Evolutionary conservation across 2,113 vertebrate species (phyloP).

Genomic region (Thalassoma bifasciatum): DNA sequence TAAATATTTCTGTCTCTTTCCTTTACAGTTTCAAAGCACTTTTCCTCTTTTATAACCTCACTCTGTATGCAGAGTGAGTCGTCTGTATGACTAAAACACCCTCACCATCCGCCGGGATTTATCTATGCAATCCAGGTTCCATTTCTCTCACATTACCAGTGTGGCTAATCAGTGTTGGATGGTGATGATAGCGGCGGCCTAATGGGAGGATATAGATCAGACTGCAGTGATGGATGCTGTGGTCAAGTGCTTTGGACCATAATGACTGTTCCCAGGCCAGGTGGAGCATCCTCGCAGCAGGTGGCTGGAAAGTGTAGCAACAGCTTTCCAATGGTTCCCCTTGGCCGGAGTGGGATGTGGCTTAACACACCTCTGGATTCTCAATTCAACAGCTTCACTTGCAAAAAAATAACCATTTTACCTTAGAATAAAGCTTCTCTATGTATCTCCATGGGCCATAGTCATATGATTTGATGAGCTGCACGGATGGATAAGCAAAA

Average conservation of each 20-base stretch:
- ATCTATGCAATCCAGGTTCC: conserved; percentile 41
- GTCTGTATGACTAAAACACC: conserved; percentile 43
- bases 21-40: background rate
- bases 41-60: background rate
- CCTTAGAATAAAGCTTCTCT: background rate
- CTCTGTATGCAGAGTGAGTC: conserved; percentile 40
- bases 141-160: conserved; percentile 46
- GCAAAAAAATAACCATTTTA: background rate
- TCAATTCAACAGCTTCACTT: background rate
- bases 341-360: conserved; percentile 11
- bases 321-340: conserved; percentile 50
- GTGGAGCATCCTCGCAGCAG: conserved; percentile 64
- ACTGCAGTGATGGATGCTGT: conserved; percentile 67
- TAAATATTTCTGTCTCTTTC: background rate
- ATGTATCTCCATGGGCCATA: background rate
- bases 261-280: conserved; percentile 65
- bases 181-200: conserved; percentile 57
- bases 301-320: conserved; percentile 54
- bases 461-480: conserved; percentile 15
- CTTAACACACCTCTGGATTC: conserved; percentile 14
- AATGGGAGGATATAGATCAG: conserved; percentile 71
- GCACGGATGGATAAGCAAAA: conserved; percentile 20
- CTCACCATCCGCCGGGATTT: conserved; percentile 33
- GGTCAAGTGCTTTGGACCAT: conserved; percentile 62
- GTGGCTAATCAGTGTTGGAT: conserved; percentile 64